phyloP scores from a whole-genome alignment of 2,888 invertebrate species.

The Bombylius discolor region DNA sequence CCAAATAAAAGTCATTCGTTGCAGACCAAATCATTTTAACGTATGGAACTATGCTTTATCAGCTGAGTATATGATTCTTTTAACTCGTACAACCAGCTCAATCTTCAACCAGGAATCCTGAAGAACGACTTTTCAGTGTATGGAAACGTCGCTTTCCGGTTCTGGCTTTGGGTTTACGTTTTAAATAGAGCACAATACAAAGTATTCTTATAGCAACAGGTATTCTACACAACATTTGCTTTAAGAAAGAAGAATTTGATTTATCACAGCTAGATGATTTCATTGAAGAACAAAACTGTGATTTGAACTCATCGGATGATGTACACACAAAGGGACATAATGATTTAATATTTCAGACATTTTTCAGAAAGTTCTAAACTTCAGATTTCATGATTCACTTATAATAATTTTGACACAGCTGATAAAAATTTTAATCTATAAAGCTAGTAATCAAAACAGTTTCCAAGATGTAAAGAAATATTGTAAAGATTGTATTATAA shows the following conservation, averaged over 20 bases:
- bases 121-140: too few species aligned
- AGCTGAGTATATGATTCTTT: not conserved
- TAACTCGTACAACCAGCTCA: constrained; percentile 7
- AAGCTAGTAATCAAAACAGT: too few species aligned
- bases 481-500: too few species aligned
- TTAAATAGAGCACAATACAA: constrained; percentile 1
- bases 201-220: constrained; percentile 11
- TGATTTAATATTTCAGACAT: not conserved
- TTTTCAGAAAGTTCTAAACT: too few species aligned
- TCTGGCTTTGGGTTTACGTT: constrained; percentile 7
- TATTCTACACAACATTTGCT: constrained; percentile 9
- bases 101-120: constrained; percentile 8
- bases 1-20: too few species aligned
- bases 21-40: too few species aligned
- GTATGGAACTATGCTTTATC: not conserved
- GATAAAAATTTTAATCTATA: too few species aligned
- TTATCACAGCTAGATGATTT: not conserved
- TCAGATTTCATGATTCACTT: too few species aligned
- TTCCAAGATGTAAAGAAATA: too few species aligned
- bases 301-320: not conserved
- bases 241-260: not conserved
- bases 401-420: too few species aligned
- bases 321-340: not conserved
- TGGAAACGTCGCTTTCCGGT: constrained; percentile 9
- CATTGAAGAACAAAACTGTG: not conserved